Base-by-base conservation (phyloP, 1,140 invertebrate genomes). In the Papilio glaucus region DNA sequence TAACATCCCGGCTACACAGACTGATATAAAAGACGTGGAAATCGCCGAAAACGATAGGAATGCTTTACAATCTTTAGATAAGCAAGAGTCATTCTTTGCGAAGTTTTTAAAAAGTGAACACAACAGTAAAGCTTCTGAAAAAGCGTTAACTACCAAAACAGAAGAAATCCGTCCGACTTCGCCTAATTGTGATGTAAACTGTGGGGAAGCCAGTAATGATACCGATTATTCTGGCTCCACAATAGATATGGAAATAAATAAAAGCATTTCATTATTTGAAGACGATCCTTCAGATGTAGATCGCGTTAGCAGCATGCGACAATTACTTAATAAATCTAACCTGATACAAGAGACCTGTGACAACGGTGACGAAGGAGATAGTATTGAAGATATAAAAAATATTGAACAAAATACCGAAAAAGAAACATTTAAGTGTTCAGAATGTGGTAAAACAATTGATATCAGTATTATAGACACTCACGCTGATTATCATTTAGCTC, bases 401-500 rank as follows among this genome's bases (percentile, higher is more conserved):
- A 18, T 12, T 18, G 41, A 61, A 42, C 1, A 18, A 24, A 15
- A 37, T n/a, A 13, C 61, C 24, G 39, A 49, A 7, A 29, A 85
- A 45, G 81, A 85, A 57, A 83, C 72, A 65, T 77, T 93, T 39
- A 74, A 83, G 33, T 94, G 94, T 74, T 71, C 83, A 1, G 92
- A 95, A 79, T 96, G 95, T 82, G 87, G 90, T 13, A 94, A 94
- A 88, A 85, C 78, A 60, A 88, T 95, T 65, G 69, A 79, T 0
- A 78, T 93, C 39, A 70, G 82, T n/a, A 85, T 92, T 33, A 82
- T 94, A 21, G 87, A 93, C 70, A 90, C 86, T 0, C 95, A 96
- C 82, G 85, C 93, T 12, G 95, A 96, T 85, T 95, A 94, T 79
- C 95, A 96, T 85, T 87, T 94, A 62, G 95, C 95, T 4, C 87